Evolutionary conservation across 2,113 vertebrate species (phyloP).

Genomic region (Indicator indicator): DNA sequence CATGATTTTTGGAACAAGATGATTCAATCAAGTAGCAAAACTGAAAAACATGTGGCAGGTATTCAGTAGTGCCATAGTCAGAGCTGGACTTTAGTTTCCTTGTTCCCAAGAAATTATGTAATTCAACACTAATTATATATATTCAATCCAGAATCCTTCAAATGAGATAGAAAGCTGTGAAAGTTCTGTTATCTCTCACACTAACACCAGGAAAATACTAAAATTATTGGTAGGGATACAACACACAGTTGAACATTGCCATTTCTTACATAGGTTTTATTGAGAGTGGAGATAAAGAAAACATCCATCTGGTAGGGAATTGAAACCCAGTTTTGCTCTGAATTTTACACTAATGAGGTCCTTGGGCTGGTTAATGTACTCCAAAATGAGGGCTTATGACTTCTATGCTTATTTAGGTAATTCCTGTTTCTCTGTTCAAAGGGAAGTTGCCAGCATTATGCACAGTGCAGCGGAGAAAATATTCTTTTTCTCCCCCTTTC

Average conservation of each 20-base stretch:
- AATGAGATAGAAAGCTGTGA: neutral
- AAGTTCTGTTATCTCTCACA: neutral
- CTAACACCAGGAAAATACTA: neutral
- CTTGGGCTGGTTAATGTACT: neutral
- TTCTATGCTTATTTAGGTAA: neutral
- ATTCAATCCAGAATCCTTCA: neutral
- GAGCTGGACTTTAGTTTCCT: neutral
- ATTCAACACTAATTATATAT: neutral
- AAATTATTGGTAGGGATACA: neutral
- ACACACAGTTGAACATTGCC: neutral
- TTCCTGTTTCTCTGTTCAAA: neutral
- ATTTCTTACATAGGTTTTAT: neutral
- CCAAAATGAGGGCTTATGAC: neutral
- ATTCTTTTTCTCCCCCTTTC: neutral
- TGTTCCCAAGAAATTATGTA: rapidly evolving
- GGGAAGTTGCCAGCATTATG: neutral
- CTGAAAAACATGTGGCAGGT: neutral
- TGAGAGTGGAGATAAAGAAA: neutral
- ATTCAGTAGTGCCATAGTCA: neutral
- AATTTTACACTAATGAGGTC: neutral
- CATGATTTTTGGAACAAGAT: neutral
- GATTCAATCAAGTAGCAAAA: neutral
- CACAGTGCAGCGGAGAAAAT: neutral
- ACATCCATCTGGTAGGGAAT: neutral
- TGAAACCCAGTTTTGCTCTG: neutral